Conservation (phyloP, 2,888 invertebrate genomes). For the Andrena bucephala region DNA sequence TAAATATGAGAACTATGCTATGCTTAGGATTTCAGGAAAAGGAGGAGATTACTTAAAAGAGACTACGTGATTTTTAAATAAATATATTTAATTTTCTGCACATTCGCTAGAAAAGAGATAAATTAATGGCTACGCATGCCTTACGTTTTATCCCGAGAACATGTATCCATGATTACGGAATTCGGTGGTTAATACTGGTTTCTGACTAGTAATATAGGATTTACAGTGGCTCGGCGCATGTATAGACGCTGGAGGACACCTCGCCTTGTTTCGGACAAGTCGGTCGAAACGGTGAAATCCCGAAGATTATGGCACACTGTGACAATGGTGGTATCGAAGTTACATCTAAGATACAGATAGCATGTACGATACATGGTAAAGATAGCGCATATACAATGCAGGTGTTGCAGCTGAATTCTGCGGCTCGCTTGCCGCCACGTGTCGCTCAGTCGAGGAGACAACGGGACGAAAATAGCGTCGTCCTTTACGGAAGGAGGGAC, state of each 20-base stretch:
- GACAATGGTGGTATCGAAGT: constrained; percentile 6
- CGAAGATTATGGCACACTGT: constrained; percentile 46
- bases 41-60: background rate
- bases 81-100: constrained; percentile 50
- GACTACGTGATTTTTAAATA: constrained; percentile 19
- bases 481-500: background rate
- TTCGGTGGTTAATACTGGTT: constrained; percentile 73
- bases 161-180: background rate
- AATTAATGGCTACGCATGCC: constrained; percentile 34
- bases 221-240: constrained; percentile 4
- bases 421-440: background rate
- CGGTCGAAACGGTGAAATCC: background rate
- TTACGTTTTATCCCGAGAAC: background rate
- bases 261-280: background rate
- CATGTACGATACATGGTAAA: background rate
- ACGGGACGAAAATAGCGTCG: background rate
- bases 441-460: background rate
- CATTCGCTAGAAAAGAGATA: constrained; percentile 47
- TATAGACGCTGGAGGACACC: background rate
- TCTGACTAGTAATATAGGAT: constrained; percentile 73
- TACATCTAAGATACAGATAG: constrained; percentile 16
- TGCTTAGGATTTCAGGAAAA: background rate
- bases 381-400: background rate
- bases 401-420: background rate
- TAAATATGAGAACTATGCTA: background rate